Evolutionary conservation across 2,888 invertebrate genomes (phyloP).

Genomic region (Adelphocoris suturalis): DNA sequence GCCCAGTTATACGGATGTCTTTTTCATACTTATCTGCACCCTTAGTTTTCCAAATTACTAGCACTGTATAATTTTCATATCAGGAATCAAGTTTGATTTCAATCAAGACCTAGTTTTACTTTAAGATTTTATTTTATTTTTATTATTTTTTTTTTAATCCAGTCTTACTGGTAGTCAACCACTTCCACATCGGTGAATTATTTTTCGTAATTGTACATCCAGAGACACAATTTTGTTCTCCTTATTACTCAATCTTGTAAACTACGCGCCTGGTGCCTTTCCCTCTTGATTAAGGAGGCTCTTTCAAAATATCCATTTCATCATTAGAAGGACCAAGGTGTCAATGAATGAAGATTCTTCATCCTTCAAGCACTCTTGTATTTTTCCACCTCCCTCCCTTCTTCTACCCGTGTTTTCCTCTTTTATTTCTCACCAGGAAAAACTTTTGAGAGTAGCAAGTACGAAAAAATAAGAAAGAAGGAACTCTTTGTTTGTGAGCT

Average conservation of each 20-base stretch:
- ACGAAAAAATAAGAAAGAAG: slow-evolving; percentile 51
- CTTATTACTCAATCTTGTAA: not conserved
- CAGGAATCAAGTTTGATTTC: too few species aligned
- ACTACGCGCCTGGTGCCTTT: not conserved
- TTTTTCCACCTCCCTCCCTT: not conserved
- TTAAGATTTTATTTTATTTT: too few species aligned
- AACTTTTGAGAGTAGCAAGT: slow-evolving; percentile 63
- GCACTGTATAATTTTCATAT: too few species aligned
- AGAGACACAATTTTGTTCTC: not conserved
- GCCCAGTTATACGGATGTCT: too few species aligned
- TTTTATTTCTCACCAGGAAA: slow-evolving; percentile 58
- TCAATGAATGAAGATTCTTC: slow-evolving; percentile 63
- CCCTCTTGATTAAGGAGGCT: slow-evolving; percentile 26
- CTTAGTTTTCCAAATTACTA: too few species aligned
- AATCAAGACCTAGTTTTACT: too few species aligned
- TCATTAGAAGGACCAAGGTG: slow-evolving; percentile 62
- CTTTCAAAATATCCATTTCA: slow-evolving; percentile 60
- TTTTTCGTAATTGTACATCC: too few species aligned
- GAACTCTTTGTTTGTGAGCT: slow-evolving; percentile 53
- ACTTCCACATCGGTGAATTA: too few species aligned
- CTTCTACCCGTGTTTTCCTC: not conserved
- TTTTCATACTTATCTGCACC: too few species aligned
- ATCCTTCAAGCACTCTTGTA: slow-evolving; percentile 57
- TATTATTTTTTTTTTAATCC: too few species aligned
- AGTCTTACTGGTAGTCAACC: too few species aligned